Conservation (phyloP, 2,888 invertebrate species). For the Philaethria dido region DNA sequence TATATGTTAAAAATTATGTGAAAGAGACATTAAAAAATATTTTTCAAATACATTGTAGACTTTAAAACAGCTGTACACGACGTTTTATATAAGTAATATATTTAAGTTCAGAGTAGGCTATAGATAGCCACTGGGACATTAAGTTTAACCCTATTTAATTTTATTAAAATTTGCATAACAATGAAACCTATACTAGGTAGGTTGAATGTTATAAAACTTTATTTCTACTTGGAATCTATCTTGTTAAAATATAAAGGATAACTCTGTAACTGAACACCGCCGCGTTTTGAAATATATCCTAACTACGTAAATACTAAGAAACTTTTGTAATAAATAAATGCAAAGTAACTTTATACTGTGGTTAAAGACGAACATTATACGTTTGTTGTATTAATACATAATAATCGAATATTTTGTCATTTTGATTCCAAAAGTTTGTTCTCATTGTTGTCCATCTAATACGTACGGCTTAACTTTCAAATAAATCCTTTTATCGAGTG, state of each 20-base stretch:
- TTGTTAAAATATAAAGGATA: slow-evolving; percentile 3
- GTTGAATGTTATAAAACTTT: slow-evolving; percentile 11
- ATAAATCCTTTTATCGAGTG: background rate
- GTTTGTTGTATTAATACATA: background rate
- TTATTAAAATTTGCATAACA: slow-evolving; percentile 9
- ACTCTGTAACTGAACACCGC: background rate
- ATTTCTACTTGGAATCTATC: slow-evolving; percentile 7
- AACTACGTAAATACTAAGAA: too few relatives aligned
- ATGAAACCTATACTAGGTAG: slow-evolving; percentile 7
- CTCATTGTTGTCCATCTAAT: background rate
- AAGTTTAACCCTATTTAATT: slow-evolving; percentile 12
- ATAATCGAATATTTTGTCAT: background rate
- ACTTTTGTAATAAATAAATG: slow-evolving; percentile 18
- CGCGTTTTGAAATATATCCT: slow-evolving; percentile 5
- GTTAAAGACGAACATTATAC: background rate
- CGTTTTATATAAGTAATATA: too few relatives aligned
- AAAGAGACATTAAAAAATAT: too few relatives aligned
- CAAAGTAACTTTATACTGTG: slow-evolving; percentile 7
- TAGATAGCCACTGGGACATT: background rate
- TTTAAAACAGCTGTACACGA: too few relatives aligned
- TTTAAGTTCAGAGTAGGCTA: too few relatives aligned
- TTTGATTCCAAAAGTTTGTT: background rate
- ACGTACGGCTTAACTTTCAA: background rate
- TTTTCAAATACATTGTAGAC: too few relatives aligned
- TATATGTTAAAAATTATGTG: too few relatives aligned